These are phyloP conservation scores for Macaca fascicularis DNA, from an alignment of 2,113 vertebrate genomes.

Conservation along the genomic window T2T-MFA8v1.1 NC_088375.1:165490001-165490500, in stretches of 20 bases:
- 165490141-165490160: not conserved
- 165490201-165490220: no score
- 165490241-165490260: not conserved
- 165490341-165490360: not conserved
- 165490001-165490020: not conserved
- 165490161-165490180: not conserved
- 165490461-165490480: not conserved
- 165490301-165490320: not conserved
- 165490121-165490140: not conserved
- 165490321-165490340: not conserved
- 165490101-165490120: not conserved
- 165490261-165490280: not conserved
- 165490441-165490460: slow-evolving; percentile 9
- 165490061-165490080: not conserved
- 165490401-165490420: not conserved
- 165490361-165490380: not conserved
- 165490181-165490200: not conserved
- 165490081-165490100: not conserved
- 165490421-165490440: slow-evolving; percentile 4
- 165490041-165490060: not conserved
- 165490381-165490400: not conserved
- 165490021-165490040: not conserved
- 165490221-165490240: not conserved
- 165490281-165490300: slow-evolving; percentile 2
- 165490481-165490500: not conserved